Evolutionary conservation across 2,113 vertebrate genomes (phyloP).

Genomic region (Crocuta crocuta): DNA sequence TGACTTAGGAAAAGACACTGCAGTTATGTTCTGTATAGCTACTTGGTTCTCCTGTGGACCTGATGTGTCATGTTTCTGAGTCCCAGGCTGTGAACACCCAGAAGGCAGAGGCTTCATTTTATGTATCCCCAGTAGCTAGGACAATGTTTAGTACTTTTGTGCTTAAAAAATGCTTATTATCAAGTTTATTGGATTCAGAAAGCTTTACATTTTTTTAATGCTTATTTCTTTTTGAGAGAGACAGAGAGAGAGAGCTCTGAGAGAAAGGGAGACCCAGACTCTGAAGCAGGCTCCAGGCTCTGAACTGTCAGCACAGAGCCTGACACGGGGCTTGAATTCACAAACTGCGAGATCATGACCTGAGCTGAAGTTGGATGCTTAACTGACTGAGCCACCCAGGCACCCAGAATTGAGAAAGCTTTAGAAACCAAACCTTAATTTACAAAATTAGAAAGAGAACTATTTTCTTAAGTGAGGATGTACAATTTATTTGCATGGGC

Average conservation of each 20-base stretch:
- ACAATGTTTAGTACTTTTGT: not conserved
- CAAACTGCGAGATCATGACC: too few species aligned
- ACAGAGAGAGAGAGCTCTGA: too few species aligned
- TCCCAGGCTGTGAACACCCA: not conserved
- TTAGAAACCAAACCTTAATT: not conserved
- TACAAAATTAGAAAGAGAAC: slow-evolving; percentile 6
- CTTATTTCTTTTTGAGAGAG: too few species aligned
- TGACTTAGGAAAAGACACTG: not conserved
- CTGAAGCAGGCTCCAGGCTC: too few species aligned
- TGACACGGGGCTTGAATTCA: too few species aligned
- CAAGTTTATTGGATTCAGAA: slow-evolving; percentile 29
- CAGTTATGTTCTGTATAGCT: not conserved
- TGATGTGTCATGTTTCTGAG: not conserved
- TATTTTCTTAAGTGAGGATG: not conserved
- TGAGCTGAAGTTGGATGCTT: too few species aligned
- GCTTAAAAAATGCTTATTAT: slow-evolving; percentile 33
- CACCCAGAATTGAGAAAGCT: not conserved
- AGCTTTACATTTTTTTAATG: not conserved
- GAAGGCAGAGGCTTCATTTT: not conserved
- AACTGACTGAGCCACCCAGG: too few species aligned
- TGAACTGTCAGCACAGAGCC: too few species aligned
- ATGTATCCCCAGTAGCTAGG: not conserved
- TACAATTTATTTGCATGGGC: not conserved
- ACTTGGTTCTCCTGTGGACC: not conserved
- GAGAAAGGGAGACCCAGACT: too few species aligned